Percentiles rank a stretch among this genome's conserved stretches.
Evolutionary conservation across 2,888 invertebrate species (phyloP).

Genomic region (Lepas anatifera): DNA sequence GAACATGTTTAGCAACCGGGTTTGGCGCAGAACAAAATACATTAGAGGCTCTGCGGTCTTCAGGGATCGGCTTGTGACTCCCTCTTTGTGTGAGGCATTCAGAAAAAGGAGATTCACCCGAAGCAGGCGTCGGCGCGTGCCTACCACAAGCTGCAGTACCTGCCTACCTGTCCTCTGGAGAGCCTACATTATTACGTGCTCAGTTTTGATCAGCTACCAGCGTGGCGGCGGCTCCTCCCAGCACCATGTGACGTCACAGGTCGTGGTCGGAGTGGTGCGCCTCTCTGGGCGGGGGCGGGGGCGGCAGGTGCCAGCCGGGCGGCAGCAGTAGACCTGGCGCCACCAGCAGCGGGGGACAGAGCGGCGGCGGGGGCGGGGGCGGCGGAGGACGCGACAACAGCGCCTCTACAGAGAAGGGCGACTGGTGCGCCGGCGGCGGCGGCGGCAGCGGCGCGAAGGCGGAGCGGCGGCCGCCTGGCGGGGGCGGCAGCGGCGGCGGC

Average conservation of each 20-base stretch:
- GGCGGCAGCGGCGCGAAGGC: conserved; percentile 19
- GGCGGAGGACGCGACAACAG: conserved; percentile 14
- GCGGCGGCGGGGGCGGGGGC: conserved; percentile 21
- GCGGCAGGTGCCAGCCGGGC: conserved; percentile 18
- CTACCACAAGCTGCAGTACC: too few species aligned
- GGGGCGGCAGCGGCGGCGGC: conserved; percentile 3
- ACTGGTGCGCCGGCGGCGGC: conserved; percentile 21
- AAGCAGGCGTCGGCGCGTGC: too few species aligned
- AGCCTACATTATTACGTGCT: too few species aligned
- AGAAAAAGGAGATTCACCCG: too few species aligned
- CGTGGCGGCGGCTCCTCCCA: too few species aligned
- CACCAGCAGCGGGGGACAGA: conserved; percentile 21
- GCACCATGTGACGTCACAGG: neutral
- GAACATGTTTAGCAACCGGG: too few species aligned
- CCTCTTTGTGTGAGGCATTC: too few species aligned
- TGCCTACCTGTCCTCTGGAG: too few species aligned
- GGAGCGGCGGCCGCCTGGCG: conserved; percentile 21
- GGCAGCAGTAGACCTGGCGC: conserved; percentile 19
- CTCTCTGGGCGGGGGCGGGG: neutral
- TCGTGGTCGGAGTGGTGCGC: neutral
- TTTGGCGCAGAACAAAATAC: too few species aligned
- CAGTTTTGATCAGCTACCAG: too few species aligned
- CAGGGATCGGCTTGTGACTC: too few species aligned
- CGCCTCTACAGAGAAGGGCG: conserved; percentile 18
- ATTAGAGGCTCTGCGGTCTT: too few species aligned